Conservation (phyloP, 1,140 invertebrate species). For the Calephelis virginiensis region DNA sequence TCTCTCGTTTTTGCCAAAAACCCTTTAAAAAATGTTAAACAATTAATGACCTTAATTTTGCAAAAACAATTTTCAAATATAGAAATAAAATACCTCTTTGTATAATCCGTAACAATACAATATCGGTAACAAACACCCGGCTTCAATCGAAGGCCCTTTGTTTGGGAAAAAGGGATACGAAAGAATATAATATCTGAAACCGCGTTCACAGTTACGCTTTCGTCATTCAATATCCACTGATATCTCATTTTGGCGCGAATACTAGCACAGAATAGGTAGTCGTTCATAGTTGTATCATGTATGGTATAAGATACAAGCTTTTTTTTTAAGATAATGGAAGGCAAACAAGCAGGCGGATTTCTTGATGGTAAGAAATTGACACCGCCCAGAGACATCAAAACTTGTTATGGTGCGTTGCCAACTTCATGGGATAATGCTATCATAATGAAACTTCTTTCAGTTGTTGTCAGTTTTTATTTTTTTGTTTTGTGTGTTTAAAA, state of each 20-base stretch:
- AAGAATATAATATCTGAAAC: constrained; percentile 38
- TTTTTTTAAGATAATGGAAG: background rate
- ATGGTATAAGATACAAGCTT: constrained; percentile 21
- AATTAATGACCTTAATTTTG: too few species aligned
- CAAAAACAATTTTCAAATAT: background rate
- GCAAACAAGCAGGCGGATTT: too few species aligned
- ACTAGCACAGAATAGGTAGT: constrained; percentile 51
- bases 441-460: too few species aligned
- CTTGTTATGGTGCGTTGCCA: too few species aligned
- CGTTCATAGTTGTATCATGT: constrained; percentile 23
- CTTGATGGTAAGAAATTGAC: too few species aligned
- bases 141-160: constrained; percentile 41
- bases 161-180: constrained; percentile 38
- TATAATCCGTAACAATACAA: background rate
- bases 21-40: too few species aligned
- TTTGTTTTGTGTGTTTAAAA: too few species aligned
- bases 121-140: constrained; percentile 19
- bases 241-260: constrained; percentile 71
- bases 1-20: too few species aligned
- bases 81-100: background rate
- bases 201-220: constrained; percentile 46
- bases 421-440: too few species aligned
- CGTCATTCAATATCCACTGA: constrained; percentile 71
- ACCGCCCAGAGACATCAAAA: too few species aligned
- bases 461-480: too few species aligned